These are phyloP conservation scores for Terebella lapidaria DNA, from an alignment of 2,888 invertebrate genomes.

Conservation along the genomic window DNA sequence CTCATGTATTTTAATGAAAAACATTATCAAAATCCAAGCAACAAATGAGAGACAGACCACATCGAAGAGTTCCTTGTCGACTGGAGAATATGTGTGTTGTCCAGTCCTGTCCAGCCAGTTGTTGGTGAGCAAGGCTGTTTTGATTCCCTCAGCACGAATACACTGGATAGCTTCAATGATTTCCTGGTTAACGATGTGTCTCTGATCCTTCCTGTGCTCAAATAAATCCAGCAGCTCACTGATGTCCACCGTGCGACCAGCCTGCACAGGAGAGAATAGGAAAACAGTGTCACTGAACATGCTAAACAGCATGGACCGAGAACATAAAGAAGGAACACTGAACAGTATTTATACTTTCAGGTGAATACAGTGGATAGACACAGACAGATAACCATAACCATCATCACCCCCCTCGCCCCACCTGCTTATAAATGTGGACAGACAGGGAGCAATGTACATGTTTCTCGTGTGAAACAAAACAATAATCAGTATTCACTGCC, in stretches of 20 bases:
- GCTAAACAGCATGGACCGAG: no score
- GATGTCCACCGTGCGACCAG: conserved; percentile 16
- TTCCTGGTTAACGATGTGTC: conserved; percentile 24
- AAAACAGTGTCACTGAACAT: no score
- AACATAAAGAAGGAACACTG: no score
- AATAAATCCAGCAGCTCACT: not conserved
- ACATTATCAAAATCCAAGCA: conserved; percentile 1
- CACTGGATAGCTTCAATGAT: conserved; percentile 46
- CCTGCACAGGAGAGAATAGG: conserved; percentile 12
- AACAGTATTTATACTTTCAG: no score
- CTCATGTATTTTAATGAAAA: no score
- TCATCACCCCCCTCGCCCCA: no score
- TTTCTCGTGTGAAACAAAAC: no score
- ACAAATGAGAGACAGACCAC: conserved; percentile 37
- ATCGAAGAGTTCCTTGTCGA: conserved; percentile 44
- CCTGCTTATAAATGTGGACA: no score
- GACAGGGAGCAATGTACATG: no score
- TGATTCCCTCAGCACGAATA: conserved; percentile 50
- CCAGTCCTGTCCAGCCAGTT: conserved; percentile 43
- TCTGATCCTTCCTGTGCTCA: not conserved
- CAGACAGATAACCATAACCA: no score
- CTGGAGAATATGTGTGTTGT: conserved; percentile 18
- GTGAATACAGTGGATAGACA: no score
- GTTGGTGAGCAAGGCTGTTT: conserved; percentile 55
- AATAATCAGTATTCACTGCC: no score